phyloP scores from a whole-genome alignment of 2,888 invertebrate genomes.

The Epinotia brunnichana region DNA sequence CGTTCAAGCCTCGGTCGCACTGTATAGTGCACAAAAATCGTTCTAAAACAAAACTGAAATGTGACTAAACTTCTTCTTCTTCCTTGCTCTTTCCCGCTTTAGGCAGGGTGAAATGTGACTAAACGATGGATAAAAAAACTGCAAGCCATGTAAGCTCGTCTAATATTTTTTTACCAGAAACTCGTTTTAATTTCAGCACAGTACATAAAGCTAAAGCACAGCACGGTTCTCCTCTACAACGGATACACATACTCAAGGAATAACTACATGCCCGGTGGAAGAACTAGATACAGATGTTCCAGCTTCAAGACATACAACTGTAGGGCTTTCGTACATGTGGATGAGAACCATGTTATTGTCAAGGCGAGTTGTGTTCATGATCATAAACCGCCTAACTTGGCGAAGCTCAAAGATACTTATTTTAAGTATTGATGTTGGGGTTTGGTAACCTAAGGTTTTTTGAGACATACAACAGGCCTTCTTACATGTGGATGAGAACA shows the following conservation, averaged over 20 bases:
- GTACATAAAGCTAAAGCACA: constrained; percentile 1
- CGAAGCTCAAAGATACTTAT: constrained; percentile 7
- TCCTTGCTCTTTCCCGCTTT: too few relatives aligned
- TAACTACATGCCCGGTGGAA: not conserved
- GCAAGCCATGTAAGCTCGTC: too few relatives aligned
- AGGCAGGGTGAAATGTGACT: too few relatives aligned
- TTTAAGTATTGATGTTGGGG: constrained; percentile 12
- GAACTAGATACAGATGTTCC: constrained; percentile 7
- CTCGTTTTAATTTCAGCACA: constrained; percentile 7
- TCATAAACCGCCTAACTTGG: constrained; percentile 6
- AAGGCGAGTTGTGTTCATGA: constrained; percentile 10
- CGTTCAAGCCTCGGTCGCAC: too few relatives aligned
- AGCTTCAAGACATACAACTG: constrained; percentile 20
- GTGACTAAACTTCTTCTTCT: too few relatives aligned
- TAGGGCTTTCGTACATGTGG: constrained; percentile 14
- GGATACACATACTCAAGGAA: constrained; percentile 24
- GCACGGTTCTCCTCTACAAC: constrained; percentile 11
- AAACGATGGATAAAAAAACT: too few relatives aligned
- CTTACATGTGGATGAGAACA: not conserved
- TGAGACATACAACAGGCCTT: not conserved
- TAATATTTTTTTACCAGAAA: too few relatives aligned
- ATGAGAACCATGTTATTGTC: constrained; percentile 5
- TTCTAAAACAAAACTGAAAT: too few relatives aligned
- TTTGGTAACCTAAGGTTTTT: too few relatives aligned
- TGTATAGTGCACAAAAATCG: too few relatives aligned